Evolutionary conservation across 2,797 vertebrate species (phyloP).

Genomic region (Enteromius fasciolatus): DNA sequence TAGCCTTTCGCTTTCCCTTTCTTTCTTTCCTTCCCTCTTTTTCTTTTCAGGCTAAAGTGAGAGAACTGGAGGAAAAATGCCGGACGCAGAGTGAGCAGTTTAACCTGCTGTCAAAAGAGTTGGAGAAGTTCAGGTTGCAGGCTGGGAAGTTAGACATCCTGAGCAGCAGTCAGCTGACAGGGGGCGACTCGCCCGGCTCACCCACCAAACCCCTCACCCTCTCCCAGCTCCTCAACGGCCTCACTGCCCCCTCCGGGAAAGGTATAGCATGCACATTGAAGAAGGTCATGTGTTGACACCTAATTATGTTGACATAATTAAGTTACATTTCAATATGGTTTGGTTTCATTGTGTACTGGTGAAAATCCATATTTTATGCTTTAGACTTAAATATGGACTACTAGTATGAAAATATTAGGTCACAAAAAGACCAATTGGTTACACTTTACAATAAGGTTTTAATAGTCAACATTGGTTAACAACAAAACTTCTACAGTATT

Average conservation of each 20-base stretch:
- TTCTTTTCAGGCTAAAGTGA: constrained; percentile 89
- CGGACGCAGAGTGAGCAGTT: constrained; percentile 95
- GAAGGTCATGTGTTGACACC: not conserved
- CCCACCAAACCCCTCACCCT: constrained; percentile 86
- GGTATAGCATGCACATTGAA: constrained; percentile 70
- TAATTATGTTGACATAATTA: too few relatives aligned
- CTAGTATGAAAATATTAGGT: too few relatives aligned
- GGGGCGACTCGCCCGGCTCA: constrained; percentile 77
- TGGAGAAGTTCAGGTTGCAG: constrained; percentile 92
- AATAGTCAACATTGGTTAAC: too few relatives aligned
- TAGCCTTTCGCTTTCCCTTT: constrained; percentile 1
- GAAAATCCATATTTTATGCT: not conserved
- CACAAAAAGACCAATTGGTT: too few relatives aligned
- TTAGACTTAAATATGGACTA: too few relatives aligned
- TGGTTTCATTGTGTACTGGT: not conserved
- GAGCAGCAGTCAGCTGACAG: constrained; percentile 71
- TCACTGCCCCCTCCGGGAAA: constrained; percentile 87
- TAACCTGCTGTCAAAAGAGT: constrained; percentile 92
- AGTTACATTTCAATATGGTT: not conserved
- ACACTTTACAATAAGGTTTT: too few relatives aligned
- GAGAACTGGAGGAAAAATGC: constrained; percentile 97
- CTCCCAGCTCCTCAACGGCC: constrained; percentile 89
- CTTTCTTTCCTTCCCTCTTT: constrained; percentile 18
- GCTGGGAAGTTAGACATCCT: constrained; percentile 90
- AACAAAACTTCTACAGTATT: too few relatives aligned